A percentile compares a stretch with the other conserved stretches of the same genome.
Conservation (phyloP, 1,140 invertebrate species). For the Aphaenogaster rudis region DNA sequence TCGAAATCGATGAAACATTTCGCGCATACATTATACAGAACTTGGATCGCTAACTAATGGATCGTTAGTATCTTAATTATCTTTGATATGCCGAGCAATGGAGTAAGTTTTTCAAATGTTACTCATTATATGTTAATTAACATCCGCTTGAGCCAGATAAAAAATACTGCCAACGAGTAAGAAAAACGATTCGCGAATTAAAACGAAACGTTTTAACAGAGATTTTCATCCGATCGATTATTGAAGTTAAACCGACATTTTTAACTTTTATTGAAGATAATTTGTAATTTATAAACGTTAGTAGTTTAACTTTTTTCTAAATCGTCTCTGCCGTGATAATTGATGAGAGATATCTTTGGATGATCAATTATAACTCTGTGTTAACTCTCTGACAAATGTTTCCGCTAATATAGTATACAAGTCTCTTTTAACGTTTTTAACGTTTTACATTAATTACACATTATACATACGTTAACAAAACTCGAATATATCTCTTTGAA, state of each 20-base stretch:
- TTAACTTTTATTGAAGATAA: not conserved
- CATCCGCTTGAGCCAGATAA: not conserved
- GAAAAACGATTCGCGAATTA: not conserved
- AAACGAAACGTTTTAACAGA: not conserved
- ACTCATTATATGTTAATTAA: not conserved
- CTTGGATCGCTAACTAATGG: not conserved
- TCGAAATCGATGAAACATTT: not conserved
- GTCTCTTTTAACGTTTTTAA: not conserved
- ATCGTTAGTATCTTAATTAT: not conserved
- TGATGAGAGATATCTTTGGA: not conserved
- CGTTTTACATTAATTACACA: not conserved
- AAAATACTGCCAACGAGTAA: not conserved
- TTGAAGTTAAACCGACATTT: not conserved
- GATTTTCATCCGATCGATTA: slow-evolving; percentile 1
- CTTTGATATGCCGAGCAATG: not conserved
- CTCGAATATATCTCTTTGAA: not conserved
- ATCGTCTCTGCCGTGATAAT: not conserved
- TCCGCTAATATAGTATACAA: not conserved
- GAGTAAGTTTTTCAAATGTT: slow-evolving; percentile 13
- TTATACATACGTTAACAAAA: not conserved
- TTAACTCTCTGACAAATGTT: not conserved
- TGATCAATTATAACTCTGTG: not conserved
- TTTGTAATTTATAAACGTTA: not conserved
- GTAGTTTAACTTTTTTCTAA: not conserved
- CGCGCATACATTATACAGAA: not conserved